These are phyloP conservation scores for Thysanoteuthis rhombus DNA, from an alignment of 2,888 invertebrate species.

Conservation along the genomic window DNA sequence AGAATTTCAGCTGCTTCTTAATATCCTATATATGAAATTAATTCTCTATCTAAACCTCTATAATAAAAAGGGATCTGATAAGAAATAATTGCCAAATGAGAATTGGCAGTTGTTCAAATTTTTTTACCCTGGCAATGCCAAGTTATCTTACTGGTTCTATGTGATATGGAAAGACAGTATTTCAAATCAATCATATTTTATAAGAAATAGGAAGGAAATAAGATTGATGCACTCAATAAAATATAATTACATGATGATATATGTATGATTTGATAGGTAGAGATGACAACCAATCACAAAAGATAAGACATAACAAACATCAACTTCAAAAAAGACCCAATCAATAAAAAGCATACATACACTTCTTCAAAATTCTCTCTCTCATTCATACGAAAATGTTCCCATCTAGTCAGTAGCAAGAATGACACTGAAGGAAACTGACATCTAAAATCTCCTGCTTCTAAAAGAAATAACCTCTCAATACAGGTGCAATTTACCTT, in stretches of 20 bases:
- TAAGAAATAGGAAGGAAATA: background rate
- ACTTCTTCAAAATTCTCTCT: no score
- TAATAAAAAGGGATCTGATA: background rate
- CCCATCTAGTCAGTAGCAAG: no score
- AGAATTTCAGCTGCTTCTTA: background rate
- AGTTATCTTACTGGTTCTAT: background rate
- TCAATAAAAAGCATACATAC: no score
- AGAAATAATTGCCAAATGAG: background rate
- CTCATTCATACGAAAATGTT: no score
- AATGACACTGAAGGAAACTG: no score
- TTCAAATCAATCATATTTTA: background rate
- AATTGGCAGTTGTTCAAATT: background rate
- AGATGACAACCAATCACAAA: background rate
- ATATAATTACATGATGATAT: background rate
- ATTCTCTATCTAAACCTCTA: background rate
- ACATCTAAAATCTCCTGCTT: no score
- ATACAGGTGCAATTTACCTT: no score
- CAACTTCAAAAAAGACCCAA: background rate
- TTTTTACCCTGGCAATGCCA: background rate
- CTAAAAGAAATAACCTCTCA: no score
- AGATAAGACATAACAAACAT: background rate
- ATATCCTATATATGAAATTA: background rate
- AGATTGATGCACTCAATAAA: background rate
- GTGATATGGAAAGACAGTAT: background rate
- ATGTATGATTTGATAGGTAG: background rate